phyloP scores from a whole-genome alignment of 2,888 invertebrate species.

The Nomada ruficornis region DNA sequence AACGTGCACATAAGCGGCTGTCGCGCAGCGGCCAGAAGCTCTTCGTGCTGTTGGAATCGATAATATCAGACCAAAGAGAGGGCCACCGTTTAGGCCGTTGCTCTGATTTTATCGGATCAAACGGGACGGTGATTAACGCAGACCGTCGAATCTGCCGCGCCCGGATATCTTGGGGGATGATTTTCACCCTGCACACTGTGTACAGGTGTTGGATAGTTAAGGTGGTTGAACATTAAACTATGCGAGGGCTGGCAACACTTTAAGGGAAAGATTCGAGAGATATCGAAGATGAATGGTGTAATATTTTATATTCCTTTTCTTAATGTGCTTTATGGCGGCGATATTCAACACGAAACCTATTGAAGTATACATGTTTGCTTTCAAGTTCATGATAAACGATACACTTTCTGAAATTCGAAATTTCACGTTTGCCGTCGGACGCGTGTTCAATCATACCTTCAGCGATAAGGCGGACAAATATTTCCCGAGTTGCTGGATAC shows the following conservation, averaged over 20 bases:
- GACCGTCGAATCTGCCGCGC: background rate
- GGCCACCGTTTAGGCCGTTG: slow-evolving; percentile 29
- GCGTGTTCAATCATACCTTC: background rate
- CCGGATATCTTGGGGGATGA: slow-evolving; percentile 1
- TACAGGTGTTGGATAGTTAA: background rate
- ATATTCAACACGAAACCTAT: no score
- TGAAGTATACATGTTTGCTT: no score
- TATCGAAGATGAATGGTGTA: no score
- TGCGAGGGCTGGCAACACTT: no score
- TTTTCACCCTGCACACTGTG: background rate
- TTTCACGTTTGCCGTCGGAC: background rate
- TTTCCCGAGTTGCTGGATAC: background rate
- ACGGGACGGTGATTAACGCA: slow-evolving; percentile 27
- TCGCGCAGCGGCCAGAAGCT: slow-evolving; percentile 52
- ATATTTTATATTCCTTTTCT: no score
- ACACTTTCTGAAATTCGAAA: background rate
- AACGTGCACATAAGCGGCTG: slow-evolving; percentile 68
- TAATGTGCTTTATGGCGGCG: no score
- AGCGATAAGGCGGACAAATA: background rate
- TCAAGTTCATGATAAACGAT: background rate
- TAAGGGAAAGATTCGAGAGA: no score
- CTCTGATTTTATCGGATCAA: slow-evolving; percentile 42
- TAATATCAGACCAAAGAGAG: slow-evolving; percentile 51
- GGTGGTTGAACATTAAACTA: background rate
- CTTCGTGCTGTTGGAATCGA: slow-evolving; percentile 59